phyloP scores from a whole-genome alignment of 2,113 vertebrate genomes.

The Charadrius vociferus region DNA sequence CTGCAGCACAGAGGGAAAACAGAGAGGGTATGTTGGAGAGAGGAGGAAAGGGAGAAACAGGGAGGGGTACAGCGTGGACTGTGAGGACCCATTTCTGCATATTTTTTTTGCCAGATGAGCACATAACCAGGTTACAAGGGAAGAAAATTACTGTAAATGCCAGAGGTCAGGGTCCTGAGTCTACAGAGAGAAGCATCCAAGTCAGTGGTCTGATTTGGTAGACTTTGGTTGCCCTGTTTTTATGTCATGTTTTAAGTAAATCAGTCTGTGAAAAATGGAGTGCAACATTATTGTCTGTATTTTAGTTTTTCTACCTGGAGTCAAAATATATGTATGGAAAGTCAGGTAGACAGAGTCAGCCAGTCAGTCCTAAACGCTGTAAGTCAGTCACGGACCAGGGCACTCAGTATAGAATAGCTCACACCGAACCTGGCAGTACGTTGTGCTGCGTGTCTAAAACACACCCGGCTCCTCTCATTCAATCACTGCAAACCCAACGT shows the following conservation, averaged over 20 bases:
- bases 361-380: background rate
- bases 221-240: background rate
- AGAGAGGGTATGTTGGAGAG: background rate
- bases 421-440: fast-evolving
- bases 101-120: background rate
- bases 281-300: background rate
- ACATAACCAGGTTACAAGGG: background rate
- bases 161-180: background rate
- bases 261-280: background rate
- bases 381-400: background rate
- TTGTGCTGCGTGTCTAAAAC: background rate
- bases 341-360: background rate
- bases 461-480: background rate
- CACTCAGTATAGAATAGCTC: background rate
- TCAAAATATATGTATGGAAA: background rate
- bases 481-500: background rate
- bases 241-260: background rate
- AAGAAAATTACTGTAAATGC: background rate
- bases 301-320: background rate
- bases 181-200: background rate
- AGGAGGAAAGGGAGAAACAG: background rate
- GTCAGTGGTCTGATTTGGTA: background rate
- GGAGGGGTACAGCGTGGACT: background rate
- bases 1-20: background rate
- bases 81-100: background rate